Base-by-base conservation (phyloP, 2,888 invertebrate genomes). In the Rosalia funebris region DNA sequence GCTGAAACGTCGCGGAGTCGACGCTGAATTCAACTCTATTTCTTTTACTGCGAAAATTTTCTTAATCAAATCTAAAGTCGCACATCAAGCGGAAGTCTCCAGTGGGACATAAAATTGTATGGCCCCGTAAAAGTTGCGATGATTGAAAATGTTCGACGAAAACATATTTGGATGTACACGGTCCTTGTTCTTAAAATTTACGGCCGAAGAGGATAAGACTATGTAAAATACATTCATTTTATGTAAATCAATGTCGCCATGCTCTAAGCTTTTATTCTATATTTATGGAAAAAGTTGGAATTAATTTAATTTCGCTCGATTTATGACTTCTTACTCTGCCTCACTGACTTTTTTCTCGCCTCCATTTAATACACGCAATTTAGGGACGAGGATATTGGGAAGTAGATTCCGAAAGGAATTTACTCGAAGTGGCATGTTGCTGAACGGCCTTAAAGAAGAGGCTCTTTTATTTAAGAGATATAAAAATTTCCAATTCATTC, bases 41-140 rank as follows among this genome's bases (percentile, higher is more conserved):
- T 68, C 70, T 71, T 73, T 73, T 71, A 72, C 71, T 71, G 69
- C 65, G 69, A 66, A 71, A 73, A 73, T 75, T 74, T 75, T 75
- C 73, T 75, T 75, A 76, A 76, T 76, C 76, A 76, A 76, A 75
- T 74, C 69, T 73, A 73, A 72, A 72, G 64, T 67, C 61, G 71
- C 70, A 72, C 73, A 74, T 75, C 75, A 73, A 72, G 66, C 70
- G 71, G 70, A 73, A 71, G 65, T 73, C 74, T 74, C 75, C 68
- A 69, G 72, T 62, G 71, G 70, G 37, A 70, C 70, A 74, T 76
- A 75, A 75, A 76, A 76, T 71, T 66, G 69, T 69, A 72, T 60
- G 66, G 70, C 67, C 65, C 73, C 69, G 69, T 73, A 70, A 75
- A 75, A 75, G 60, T 74, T 71, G 66, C 69, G 70, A 70, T 75